Evolutionary conservation across 2,113 vertebrate species (phyloP), one percentile per base, ranked within the genome.

Genomic region (Eulacestoma nigropectus): DNA sequence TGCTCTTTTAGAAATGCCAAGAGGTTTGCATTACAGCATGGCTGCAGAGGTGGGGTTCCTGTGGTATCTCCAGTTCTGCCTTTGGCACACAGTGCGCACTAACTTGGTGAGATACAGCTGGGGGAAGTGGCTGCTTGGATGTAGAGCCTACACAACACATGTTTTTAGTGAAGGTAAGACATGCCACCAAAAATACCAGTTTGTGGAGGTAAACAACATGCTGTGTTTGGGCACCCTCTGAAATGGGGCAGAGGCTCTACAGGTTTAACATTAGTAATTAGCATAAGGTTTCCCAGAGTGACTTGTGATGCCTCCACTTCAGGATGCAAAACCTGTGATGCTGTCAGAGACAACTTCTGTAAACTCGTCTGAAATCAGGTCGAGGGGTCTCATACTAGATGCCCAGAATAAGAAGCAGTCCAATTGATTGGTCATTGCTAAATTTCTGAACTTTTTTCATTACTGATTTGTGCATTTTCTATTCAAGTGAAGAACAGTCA

Each of bases 1-100:
- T 78, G 80, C 82, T 94, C 74, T 21, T 72, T 84, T 39, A 92
- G 92, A 89, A 90, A 92, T 89, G 81, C 89, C 92, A 83, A 72
- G 90, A 46, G 83, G 70, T 82, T 93, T 91, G 63, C 79, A 44
- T 96, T 60, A 47, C 84, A 93, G 59, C 62, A 8, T 37, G 47
- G 79, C 29, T 80, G 25, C 14, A 81, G 69, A 87, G 73, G 30
- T 87, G 49, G 46, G 60, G 72, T 8, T 91, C 39, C 55, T 86
- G 0, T 1, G 10, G 26, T 65, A 30, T 19, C 35, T 84, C 37
- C 73, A 62, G 74, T 21, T 42, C 59, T 84, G 49, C 18, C 8
- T 63, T 72, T 75, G 84, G 77, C 32, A 32, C 47, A 27, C 15
- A 12, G 10, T 3, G 10, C 44, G 26, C 4, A 7, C 14, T 27